Conservation (phyloP, 2,888 invertebrate species). For the Caenorhabditis panamensis region DNA sequence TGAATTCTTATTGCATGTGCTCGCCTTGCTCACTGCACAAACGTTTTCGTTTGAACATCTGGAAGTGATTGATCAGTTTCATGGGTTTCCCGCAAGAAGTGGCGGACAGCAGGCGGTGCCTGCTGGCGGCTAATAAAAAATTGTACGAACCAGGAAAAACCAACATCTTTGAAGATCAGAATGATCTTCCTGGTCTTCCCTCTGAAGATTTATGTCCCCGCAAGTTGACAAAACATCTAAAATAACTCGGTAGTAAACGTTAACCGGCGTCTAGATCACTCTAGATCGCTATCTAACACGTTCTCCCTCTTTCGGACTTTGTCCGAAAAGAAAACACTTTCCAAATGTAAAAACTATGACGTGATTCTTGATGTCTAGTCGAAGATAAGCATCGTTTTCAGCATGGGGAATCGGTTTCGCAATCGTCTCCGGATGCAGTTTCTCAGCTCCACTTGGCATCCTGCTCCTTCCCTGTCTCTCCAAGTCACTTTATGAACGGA, state of each 20-base stretch:
- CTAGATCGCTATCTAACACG: slow-evolving; percentile 28
- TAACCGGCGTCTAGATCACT: neutral
- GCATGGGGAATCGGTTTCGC: slow-evolving; percentile 78
- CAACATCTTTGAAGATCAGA: neutral
- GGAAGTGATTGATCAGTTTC: slow-evolving; percentile 52
- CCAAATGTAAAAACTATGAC: slow-evolving; percentile 11
- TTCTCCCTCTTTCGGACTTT: slow-evolving; percentile 36
- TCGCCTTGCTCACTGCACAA: neutral
- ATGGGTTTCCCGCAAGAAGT: slow-evolving; percentile 7
- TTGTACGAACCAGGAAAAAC: slow-evolving; percentile 54
- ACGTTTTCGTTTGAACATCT: slow-evolving; percentile 43
- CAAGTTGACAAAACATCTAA: no score
- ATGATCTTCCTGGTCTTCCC: neutral
- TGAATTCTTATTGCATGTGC: slow-evolving; percentile 45
- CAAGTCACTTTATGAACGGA: slow-evolving; percentile 75
- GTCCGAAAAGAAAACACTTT: slow-evolving; percentile 28
- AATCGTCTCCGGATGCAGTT: slow-evolving; percentile 77
- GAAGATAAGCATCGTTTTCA: no score
- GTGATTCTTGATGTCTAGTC: slow-evolving; percentile 1
- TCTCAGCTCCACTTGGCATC: slow-evolving; percentile 78
- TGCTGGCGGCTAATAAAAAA: slow-evolving; percentile 27
- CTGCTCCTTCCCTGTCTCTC: slow-evolving; percentile 74
- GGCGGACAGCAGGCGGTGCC: neutral
- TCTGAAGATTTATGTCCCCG: no score
- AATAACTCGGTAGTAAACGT: neutral